These are phyloP conservation scores for Amblyteles armatorius DNA, from an alignment of 2,888 invertebrate species.

Conservation along the genomic window DNA sequence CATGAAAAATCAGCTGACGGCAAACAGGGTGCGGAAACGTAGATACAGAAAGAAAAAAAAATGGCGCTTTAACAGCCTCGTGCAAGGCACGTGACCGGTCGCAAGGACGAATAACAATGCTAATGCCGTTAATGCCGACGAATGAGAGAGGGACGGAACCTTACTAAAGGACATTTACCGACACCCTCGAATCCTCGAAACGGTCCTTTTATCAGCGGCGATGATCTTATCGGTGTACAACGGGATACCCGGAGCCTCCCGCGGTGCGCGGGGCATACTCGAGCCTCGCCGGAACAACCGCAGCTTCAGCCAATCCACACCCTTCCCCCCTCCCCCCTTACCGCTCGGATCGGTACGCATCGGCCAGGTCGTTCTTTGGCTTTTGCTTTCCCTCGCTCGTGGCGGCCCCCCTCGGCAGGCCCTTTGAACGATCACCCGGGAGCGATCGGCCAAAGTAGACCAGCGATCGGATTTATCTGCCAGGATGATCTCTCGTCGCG, in stretches of 20 bases:
- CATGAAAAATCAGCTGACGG: neutral
- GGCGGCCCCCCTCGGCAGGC: slow-evolving; percentile 20
- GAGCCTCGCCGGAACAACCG: slow-evolving; percentile 11
- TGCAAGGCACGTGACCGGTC: slow-evolving; percentile 17
- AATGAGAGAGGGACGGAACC: slow-evolving; percentile 26
- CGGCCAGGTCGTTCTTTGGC: slow-evolving; percentile 30
- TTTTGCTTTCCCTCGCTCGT: slow-evolving; percentile 55
- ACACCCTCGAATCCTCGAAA: slow-evolving; percentile 62
- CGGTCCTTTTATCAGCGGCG: slow-evolving; percentile 58
- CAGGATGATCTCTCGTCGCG: slow-evolving; percentile 61
- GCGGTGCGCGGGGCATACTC: slow-evolving; percentile 10
- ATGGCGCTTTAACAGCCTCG: slow-evolving; percentile 59
- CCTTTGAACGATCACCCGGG: slow-evolving; percentile 66
- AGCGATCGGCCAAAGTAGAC: slow-evolving; percentile 72
- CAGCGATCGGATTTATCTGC: slow-evolving; percentile 71
- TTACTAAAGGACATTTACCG: slow-evolving; percentile 56
- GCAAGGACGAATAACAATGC: slow-evolving; percentile 20
- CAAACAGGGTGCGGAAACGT: neutral
- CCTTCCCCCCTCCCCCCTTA: neutral
- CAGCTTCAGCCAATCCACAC: slow-evolving; percentile 24
- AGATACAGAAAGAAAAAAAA: neutral
- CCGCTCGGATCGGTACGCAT: neutral
- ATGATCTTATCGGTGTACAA: slow-evolving; percentile 64
- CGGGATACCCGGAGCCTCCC: slow-evolving; percentile 34
- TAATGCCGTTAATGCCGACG: slow-evolving; percentile 26